Evolutionary conservation across 2,113 vertebrate species (phyloP), one percentile per base, ranked within the genome.

Genomic region (Nipponia nippon): DNA sequence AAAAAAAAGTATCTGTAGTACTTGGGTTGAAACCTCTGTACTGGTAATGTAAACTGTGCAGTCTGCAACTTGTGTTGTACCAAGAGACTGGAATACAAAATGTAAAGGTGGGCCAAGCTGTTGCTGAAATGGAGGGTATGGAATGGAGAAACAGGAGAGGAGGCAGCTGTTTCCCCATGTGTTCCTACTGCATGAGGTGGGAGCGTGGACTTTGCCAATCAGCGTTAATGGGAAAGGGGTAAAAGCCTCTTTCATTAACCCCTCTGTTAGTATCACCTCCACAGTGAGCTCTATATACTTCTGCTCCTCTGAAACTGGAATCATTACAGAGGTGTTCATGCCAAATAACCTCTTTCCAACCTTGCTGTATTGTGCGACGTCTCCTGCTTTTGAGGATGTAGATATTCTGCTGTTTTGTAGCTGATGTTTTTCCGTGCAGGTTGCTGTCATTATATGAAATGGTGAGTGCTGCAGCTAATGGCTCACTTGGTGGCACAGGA

Each of bases 371-470:
- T 87, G 44, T 72, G 61, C 1, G 6, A 16, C 11, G 3, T 32
- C 62, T 92, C 67, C 49, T 92, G 66, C 83, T 94, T 89, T 88
- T 52, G 69, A 90, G 75, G 58, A 77, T 30, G 55, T 25, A 75
- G 75, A 47, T 88, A 80, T 34, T 83, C 46, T n/a, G 15, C 56
- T 85, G 70, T 29, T 85, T 85, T 86, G 46, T 62, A 88, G 85
- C 53, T 80, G 81, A 59, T 88, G 10, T 42, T 93, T 94, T 93
- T 83, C 93, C 78, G 90, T 81, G 66, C 58, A 88, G 63, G 79
- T 83, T 67, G 67, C 84, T 85, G 63, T 50, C 62, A 12, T 76
- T 79, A 20, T 15, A n/a, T 47, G 71, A 83, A 91, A 73, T 23
- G 22, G 79, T 42, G 83, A 92, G 63, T 38, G 62, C n/a, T 86